phyloP scores from a whole-genome alignment of 2,888 invertebrate genomes.

The Opisthograptis luteolata region DNA sequence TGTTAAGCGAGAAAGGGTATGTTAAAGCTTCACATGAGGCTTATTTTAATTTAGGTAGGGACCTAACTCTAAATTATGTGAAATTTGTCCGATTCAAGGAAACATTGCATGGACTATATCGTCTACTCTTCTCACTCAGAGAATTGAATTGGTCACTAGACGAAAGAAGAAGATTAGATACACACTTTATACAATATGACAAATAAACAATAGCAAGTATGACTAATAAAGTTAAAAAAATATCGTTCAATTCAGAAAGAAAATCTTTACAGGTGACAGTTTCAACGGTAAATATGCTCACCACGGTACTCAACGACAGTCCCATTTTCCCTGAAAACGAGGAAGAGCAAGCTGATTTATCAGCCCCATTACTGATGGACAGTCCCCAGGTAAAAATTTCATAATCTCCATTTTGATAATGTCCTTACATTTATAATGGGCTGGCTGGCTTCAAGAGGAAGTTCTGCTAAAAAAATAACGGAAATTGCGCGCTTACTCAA shows the following conservation, averaged over 20 bases:
- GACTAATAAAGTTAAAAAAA: neutral
- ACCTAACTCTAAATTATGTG: neutral
- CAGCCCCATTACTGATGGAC: conserved; percentile 91
- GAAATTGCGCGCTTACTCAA: conserved; percentile 13
- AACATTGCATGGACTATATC: too few relatives aligned
- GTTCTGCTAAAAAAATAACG: neutral
- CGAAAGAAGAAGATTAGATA: too few relatives aligned
- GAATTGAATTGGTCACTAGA: too few relatives aligned
- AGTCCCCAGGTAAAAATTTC: conserved; percentile 86
- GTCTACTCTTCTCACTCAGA: too few relatives aligned
- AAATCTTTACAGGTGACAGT: conserved; percentile 87
- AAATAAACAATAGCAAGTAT: neutral
- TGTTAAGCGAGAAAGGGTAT: too few relatives aligned
- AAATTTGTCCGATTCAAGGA: too few relatives aligned
- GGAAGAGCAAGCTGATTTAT: conserved; percentile 87
- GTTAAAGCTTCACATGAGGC: neutral
- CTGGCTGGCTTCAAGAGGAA: neutral
- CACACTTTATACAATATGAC: too few relatives aligned
- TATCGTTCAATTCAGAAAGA: conserved; percentile 22
- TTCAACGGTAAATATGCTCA: conserved; percentile 95
- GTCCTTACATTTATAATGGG: conserved; percentile 32
- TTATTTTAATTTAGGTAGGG: too few relatives aligned
- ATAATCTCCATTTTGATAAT: conserved; percentile 35
- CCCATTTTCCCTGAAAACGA: conserved; percentile 93
- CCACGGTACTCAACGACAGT: conserved; percentile 93